These are phyloP conservation scores for Ochropleura plecta DNA, from an alignment of 2,888 invertebrate genomes.

Conservation along the genomic window DNA sequence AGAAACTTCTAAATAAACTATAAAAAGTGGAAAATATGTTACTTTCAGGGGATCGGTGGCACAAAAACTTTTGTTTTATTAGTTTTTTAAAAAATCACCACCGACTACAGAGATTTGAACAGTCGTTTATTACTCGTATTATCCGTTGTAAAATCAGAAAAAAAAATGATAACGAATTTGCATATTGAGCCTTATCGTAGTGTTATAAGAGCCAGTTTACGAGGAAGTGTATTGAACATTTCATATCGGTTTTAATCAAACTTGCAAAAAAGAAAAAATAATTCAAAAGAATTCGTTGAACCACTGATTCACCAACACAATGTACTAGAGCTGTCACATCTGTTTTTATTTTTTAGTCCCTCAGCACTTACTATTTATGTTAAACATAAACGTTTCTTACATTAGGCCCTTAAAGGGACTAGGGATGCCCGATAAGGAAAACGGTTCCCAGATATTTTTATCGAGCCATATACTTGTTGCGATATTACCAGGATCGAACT, in stretches of 20 bases:
- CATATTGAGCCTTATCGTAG: no score
- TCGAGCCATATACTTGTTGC: conserved; percentile 52
- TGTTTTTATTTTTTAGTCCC: conserved; percentile 63
- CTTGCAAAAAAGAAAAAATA: background rate
- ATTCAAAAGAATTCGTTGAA: conserved; percentile 5
- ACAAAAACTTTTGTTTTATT: no score
- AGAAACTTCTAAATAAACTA: no score
- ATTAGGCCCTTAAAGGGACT: conserved; percentile 62
- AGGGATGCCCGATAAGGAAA: conserved; percentile 63
- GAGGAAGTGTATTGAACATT: background rate
- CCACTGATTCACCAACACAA: conserved; percentile 38
- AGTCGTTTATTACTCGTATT: no score
- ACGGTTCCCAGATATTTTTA: conserved; percentile 59
- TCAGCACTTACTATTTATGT: conserved; percentile 64
- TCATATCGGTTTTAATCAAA: background rate
- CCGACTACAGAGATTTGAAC: no score
- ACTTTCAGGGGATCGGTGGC: no score
- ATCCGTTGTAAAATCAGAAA: no score
- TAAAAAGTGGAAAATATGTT: no score
- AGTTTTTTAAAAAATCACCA: no score
- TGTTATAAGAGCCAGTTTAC: no score
- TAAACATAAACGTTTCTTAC: conserved; percentile 64
- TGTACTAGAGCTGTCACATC: conserved; percentile 49
- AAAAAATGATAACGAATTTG: no score
- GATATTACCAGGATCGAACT: conserved; percentile 56